Percentiles rank a stretch among this genome's conserved stretches.
phyloP scores from a whole-genome alignment of 2,797 vertebrate genomes.

The Girardinus metallicus region DNA sequence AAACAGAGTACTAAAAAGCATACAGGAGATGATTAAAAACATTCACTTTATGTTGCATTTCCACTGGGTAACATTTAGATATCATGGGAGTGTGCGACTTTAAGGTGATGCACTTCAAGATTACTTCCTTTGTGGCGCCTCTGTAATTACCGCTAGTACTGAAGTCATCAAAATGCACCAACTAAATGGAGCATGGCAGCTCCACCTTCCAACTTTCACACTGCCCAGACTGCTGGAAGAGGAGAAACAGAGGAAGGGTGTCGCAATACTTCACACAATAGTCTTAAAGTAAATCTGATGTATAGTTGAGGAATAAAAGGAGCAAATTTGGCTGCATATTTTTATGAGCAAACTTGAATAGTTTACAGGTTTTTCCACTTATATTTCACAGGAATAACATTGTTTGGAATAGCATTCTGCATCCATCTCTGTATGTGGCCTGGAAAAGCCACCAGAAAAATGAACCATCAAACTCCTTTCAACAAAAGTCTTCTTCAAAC shows the following conservation, averaged over 20 bases:
- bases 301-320: background rate
- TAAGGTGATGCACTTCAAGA: slow-evolving; percentile 61
- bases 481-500: slow-evolving; percentile 31
- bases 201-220: slow-evolving; percentile 42
- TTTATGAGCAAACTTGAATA: slow-evolving; percentile 11
- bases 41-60: slow-evolving; percentile 49
- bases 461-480: slow-evolving; percentile 40
- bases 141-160: slow-evolving; percentile 63
- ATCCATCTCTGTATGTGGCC: slow-evolving; percentile 20
- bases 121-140: slow-evolving; percentile 56
- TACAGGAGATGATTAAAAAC: slow-evolving; percentile 46
- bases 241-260: background rate
- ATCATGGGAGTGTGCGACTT: slow-evolving; percentile 47
- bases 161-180: slow-evolving; percentile 62
- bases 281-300: background rate
- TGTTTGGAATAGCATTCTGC: slow-evolving; percentile 22
- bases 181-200: slow-evolving; percentile 61
- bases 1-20: slow-evolving; percentile 28
- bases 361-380: slow-evolving; percentile 25
- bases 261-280: slow-evolving; percentile 25
- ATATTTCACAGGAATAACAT: slow-evolving; percentile 18
- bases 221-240: slow-evolving; percentile 13
- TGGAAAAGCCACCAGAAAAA: slow-evolving; percentile 33
- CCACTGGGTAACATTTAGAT: slow-evolving; percentile 53
- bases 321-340: slow-evolving; percentile 16